Evolutionary conservation across 2,113 vertebrate genomes (phyloP), one percentile per base, ranked within the genome.

Genomic region (Burhinus bistriatus): DNA sequence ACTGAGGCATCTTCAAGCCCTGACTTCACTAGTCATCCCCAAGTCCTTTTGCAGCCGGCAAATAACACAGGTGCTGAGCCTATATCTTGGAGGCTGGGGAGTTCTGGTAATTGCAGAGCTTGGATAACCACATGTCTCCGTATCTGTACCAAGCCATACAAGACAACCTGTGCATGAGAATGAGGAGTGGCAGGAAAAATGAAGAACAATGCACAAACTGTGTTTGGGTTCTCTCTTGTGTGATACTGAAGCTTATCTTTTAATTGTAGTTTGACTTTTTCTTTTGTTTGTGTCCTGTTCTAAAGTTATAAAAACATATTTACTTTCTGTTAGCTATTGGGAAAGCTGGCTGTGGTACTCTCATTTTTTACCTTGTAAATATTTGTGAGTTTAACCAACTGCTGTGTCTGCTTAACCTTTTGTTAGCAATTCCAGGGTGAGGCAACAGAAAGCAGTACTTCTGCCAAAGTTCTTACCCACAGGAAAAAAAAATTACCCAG

Each of bases 271-370:
- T 64, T 55, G 69, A 71, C 57, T 49, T 71, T 75, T 75, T 88
- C 62, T 77, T 57, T 79, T 97, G 73, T 96, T 95, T 96, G 70
- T 70, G 90, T 96, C 84, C 90, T 95, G 95, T 83, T 94, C 82
- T 72, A 26, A 72, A 55, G 58, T 83, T 85, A 49, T n/a, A 91
- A 94, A 84, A 79, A 36, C 36, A 29, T 89, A 55, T 90, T 96
- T 96, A 65, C 84, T 77, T 93, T 94, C 89, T 69, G 75, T 83
- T 85, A 96, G 64, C 49, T 84, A 79, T 79, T 75, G 19, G 12
- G 44, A 96, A 81, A 93, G 12, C 42, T 83, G 30, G 11, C 21
- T 72, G 13, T 23, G 32, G 21, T 78, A 68, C 42, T 82, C 40
- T 69, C 44, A 83, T 55, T 45, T 87, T 95, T 90, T 83, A 55